phyloP scores from a whole-genome alignment of 2,888 invertebrate genomes.

The Melinaea menophilus region DNA sequence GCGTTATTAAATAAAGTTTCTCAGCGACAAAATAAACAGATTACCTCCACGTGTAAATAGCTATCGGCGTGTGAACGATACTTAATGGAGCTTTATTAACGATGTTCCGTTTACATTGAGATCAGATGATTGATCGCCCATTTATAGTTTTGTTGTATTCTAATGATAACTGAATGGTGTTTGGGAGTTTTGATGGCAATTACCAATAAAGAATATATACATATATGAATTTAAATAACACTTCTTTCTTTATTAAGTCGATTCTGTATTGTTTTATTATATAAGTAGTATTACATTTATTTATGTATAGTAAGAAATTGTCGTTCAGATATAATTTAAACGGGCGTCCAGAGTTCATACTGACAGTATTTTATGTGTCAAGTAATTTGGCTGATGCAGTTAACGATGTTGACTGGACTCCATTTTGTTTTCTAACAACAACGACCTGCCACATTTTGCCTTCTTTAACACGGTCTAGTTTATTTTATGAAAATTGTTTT shows the following conservation, averaged over 20 bases:
- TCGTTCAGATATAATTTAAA: constrained; percentile 6
- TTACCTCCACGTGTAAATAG: constrained; percentile 31
- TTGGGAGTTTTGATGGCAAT: background rate
- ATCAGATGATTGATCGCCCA: constrained; percentile 12
- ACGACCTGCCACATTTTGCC: constrained; percentile 25
- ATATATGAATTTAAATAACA: too few species aligned
- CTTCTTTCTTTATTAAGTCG: too few species aligned
- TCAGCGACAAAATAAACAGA: constrained; percentile 32
- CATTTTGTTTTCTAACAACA: constrained; percentile 28
- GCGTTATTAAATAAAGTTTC: constrained; percentile 32
- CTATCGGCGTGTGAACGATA: constrained; percentile 26
- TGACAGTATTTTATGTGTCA: constrained; percentile 23
- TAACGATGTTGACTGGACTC: constrained; percentile 32
- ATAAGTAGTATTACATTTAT: background rate
- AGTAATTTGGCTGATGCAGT: constrained; percentile 28
- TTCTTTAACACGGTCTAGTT: constrained; percentile 19
- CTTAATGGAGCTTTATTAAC: constrained; percentile 27
- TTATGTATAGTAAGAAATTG: background rate
- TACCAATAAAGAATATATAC: too few species aligned
- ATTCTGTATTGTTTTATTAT: too few species aligned
- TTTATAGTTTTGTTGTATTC: background rate
- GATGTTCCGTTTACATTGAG: constrained; percentile 22
- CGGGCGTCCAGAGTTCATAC: constrained; percentile 2
- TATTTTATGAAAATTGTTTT: constrained; percentile 26
- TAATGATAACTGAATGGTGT: background rate